These are phyloP conservation scores for Tryphoninae sp. DNA, from an alignment of 2,888 invertebrate species.

Conservation along the genomic window DNA sequence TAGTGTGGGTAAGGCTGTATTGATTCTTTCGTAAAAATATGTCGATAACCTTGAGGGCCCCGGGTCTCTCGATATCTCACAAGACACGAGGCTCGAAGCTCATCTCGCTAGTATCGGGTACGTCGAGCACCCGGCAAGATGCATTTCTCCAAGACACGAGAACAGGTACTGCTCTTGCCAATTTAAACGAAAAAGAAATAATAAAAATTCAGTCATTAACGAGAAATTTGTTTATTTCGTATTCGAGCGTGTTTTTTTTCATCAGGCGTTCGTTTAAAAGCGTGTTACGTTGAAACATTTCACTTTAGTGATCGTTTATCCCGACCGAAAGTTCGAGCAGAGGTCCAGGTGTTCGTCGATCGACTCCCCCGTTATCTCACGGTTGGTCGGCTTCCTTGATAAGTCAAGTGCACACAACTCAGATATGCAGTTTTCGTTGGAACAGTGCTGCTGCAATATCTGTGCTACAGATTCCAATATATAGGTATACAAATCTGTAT, in stretches of 20 bases:
- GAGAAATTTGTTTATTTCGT: no score
- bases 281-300: no score
- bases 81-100: constrained; percentile 67
- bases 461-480: constrained; percentile 23
- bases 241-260: no score
- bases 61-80: constrained; percentile 69
- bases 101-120: constrained; percentile 76
- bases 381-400: constrained; percentile 40
- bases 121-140: constrained; percentile 72
- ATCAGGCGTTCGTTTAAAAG: no score
- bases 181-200: neutral
- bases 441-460: constrained; percentile 54
- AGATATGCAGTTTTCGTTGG: constrained; percentile 42
- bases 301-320: no score
- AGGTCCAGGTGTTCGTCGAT: neutral
- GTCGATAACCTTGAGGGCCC: constrained; percentile 76
- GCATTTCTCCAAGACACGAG: constrained; percentile 66
- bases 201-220: neutral
- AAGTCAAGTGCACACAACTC: constrained; percentile 50
- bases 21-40: constrained; percentile 71
- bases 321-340: neutral
- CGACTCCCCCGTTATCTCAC: constrained; percentile 20
- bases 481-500: neutral
- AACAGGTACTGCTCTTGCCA: constrained; percentile 29
- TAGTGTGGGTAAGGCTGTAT: constrained; percentile 21